phyloP scores from a whole-genome alignment of 2,113 vertebrate genomes.

The Ia io region DNA sequence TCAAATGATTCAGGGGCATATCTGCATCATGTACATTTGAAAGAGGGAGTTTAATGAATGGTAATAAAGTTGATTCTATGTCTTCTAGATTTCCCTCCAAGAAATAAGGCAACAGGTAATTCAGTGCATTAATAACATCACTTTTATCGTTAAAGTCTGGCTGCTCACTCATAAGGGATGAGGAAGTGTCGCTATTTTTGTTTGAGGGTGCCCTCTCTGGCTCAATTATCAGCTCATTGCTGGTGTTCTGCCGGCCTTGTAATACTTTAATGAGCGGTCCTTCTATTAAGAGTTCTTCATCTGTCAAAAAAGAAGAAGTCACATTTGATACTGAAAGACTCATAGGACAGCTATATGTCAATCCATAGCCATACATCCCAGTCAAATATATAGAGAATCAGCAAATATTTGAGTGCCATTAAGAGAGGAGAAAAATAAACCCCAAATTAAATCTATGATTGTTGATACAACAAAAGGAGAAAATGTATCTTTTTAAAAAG shows the following conservation, averaged over 20 bases:
- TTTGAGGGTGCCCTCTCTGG: not conserved
- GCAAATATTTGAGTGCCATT: not conserved
- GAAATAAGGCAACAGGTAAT: slow-evolving; percentile 27
- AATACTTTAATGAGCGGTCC: not conserved
- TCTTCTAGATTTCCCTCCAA: slow-evolving; percentile 14
- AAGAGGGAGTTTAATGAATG: slow-evolving; percentile 33
- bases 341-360: not conserved
- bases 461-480: not conserved
- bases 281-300: not conserved
- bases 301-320: slow-evolving; percentile 48
- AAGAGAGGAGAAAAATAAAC: not conserved
- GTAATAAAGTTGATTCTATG: slow-evolving; percentile 17
- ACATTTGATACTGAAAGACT: not conserved
- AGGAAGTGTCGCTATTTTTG: fast-evolving
- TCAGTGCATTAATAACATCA: not conserved
- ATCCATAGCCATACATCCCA: not conserved
- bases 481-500: not conserved
- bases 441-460: not conserved
- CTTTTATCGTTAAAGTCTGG: not conserved
- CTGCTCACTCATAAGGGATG: not conserved
- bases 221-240: not conserved
- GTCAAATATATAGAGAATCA: not conserved
- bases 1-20: not conserved
- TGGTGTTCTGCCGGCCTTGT: slow-evolving; percentile 27
- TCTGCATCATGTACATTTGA: not conserved